Base-by-base conservation (phyloP, 2,113 vertebrate genomes). In the Corvus moneduloides region DNA sequence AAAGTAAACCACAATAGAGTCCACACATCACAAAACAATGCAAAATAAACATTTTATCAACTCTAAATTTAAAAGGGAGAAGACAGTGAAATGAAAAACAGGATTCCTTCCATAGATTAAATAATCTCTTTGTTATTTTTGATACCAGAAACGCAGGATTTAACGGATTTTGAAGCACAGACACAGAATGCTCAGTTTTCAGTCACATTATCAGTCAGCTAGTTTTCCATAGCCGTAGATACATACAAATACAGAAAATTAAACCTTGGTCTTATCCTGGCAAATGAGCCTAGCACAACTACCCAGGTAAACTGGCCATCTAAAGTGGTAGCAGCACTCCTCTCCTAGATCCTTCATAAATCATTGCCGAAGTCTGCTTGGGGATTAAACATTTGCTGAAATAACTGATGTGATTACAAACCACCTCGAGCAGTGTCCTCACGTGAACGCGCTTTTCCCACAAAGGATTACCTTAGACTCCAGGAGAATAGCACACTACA, bases 351-450 rank as follows among this genome's bases (percentile, higher is more conserved):
- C 52, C 59, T 84, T 89, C 56, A 89, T 84, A 90, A 88, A 89
- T 92, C 76, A 81, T 13, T 81, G 68, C 43, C 69, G 39, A 69
- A 88, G 68, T 77, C 80, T 89, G 23, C 48, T n/a, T 74, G 27
- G 73, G 75, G 41, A 84, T 72, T 92, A 89, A 95, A 62, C 48
- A 26, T 87, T 90, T 84, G 81, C 73, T 72, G 64, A 91, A 92
- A 72, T 87, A 92, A 83, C 48, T 81, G 33, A 84, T 59, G 83
- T n/a, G 48, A 86, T 20, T 80, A 32, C 71, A 77, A 89, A 62
- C 32, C 48, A 44, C 43, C 84, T 44, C 1, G 0, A 90, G 44
- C 62, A 49, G 35, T 69, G 61, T 87, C 35, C 32, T 96, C 74
- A 92, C 5, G 41, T 92, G 92, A 97, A 87, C 39, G 8, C 22